Conservation (phyloP, 35 echinoderm and acorn worm species). For the Nesometra sesokonis region DNA sequence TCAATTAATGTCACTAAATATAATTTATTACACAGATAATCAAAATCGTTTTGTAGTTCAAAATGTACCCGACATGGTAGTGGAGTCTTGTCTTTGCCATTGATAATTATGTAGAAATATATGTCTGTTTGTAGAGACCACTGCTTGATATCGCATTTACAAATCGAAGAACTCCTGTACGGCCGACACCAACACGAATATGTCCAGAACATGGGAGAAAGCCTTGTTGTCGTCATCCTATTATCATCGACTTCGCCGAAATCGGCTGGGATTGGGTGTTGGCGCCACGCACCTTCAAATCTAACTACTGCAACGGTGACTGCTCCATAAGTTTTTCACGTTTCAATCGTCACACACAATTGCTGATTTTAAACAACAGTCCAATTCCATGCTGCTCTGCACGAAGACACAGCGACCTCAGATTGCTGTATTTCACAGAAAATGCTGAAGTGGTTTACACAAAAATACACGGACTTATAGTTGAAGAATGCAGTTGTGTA, state of each 20-base stretch:
- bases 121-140: conserved; percentile 7
- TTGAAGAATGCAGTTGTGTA: neutral
- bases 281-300: conserved; percentile 47
- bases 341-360: neutral
- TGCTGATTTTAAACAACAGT: neutral
- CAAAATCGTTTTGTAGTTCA: neutral
- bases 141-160: neutral
- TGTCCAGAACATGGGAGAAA: neutral
- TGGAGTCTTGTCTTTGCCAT: neutral
- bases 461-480: neutral
- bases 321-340: conserved; percentile 30
- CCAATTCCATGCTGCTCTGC: neutral
- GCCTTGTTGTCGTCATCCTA: conserved; percentile 60
- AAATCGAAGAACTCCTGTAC: neutral
- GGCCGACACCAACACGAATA: neutral
- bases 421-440: neutral
- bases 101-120: neutral
- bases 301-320: conserved; percentile 71
- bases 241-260: conserved; percentile 66
- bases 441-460: neutral
- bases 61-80: neutral
- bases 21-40: neutral
- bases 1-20: neutral
- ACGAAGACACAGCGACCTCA: neutral
- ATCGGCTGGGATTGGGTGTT: conserved; percentile 95